Conservation (phyloP, 1,140 invertebrate genomes). For the Parapsyche elsis region DNA sequence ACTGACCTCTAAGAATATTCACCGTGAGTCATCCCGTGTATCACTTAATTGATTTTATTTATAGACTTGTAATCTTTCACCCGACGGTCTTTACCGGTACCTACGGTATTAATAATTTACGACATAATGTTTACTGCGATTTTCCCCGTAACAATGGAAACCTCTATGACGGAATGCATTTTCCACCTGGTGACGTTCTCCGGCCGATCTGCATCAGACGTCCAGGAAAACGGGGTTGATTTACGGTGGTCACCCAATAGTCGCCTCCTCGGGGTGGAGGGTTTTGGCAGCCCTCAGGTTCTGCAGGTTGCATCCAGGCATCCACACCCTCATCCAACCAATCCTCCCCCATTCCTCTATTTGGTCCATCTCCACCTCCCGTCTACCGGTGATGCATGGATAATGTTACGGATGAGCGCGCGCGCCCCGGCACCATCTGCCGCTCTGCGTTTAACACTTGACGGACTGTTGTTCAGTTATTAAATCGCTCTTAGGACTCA, state of each 20-base stretch:
- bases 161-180: conserved; percentile 28
- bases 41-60: too few relatives aligned
- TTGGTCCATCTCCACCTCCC: background rate
- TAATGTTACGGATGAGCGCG: conserved; percentile 39
- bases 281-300: background rate
- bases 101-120: too few relatives aligned
- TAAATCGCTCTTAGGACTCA: background rate
- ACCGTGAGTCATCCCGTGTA: too few relatives aligned
- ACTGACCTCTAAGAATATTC: too few relatives aligned
- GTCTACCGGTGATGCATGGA: conserved; percentile 41
- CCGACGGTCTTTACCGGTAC: too few relatives aligned
- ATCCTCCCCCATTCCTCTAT: background rate
- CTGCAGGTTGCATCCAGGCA: background rate
- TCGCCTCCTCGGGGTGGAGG: background rate
- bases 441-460: conserved; percentile 18
- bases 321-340: background rate
- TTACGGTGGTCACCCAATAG: conserved; percentile 13
- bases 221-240: background rate
- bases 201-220: conserved; percentile 26
- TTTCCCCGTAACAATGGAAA: conserved; percentile 4
- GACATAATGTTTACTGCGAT: too few relatives aligned
- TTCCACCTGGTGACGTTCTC: conserved; percentile 20
- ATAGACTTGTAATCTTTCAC: too few relatives aligned
- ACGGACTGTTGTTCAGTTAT: conserved; percentile 8
- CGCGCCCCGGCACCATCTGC: conserved; percentile 8